These are phyloP conservation scores for Hirtodrosophila alboralis DNA, from an alignment of 2,888 invertebrate species.

Conservation along the genomic window DNA sequence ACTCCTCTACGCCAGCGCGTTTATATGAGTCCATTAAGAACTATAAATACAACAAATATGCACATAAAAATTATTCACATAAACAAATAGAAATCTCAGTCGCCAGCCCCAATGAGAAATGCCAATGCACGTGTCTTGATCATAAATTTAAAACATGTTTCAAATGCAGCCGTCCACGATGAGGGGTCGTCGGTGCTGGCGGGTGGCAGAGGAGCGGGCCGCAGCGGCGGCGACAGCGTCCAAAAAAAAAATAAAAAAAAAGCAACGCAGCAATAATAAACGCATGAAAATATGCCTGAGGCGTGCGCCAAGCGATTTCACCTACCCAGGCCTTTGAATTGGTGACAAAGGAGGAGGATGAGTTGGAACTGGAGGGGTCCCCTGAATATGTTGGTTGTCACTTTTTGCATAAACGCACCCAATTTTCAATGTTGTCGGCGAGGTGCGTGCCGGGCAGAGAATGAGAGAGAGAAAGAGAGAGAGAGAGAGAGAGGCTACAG, in stretches of 20 bases:
- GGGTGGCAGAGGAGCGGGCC: neutral
- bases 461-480: too few species aligned
- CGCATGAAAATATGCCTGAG: slow-evolving; percentile 76
- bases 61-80: slow-evolving; percentile 65
- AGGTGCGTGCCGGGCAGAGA: slow-evolving; percentile 51
- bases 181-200: neutral
- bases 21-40: slow-evolving; percentile 40
- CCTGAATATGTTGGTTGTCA: slow-evolving; percentile 56
- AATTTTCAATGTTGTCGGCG: slow-evolving; percentile 60
- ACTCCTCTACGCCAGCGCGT: neutral
- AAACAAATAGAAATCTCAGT: slow-evolving; percentile 70
- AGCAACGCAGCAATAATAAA: slow-evolving; percentile 66
- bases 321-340: slow-evolving; percentile 35
- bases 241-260: too few species aligned
- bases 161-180: slow-evolving; percentile 61
- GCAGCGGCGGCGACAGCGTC: slow-evolving; percentile 40
- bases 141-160: slow-evolving; percentile 78
- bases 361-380: slow-evolving; percentile 19
- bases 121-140: slow-evolving; percentile 75
- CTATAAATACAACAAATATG: slow-evolving; percentile 70
- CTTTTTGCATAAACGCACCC: slow-evolving; percentile 78
- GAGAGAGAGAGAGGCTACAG: slow-evolving; percentile 11
- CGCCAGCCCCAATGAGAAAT: slow-evolving; percentile 56
- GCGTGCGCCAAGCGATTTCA: slow-evolving; percentile 80
- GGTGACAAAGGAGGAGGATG: slow-evolving; percentile 1